Base-by-base conservation (phyloP, 2,888 invertebrate genomes). In the Drosophila buzzatii region DNA sequence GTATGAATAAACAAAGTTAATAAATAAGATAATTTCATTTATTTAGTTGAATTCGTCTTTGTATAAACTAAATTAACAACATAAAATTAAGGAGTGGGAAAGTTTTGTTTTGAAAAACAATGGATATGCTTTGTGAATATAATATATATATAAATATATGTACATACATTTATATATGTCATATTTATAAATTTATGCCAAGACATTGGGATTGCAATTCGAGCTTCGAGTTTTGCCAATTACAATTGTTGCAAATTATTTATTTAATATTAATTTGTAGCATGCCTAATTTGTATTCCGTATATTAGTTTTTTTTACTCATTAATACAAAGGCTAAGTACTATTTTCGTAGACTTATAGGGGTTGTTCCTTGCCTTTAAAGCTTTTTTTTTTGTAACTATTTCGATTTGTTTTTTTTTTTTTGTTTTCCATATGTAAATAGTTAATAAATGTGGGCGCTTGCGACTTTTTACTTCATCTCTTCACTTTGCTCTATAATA, bases 121-220 rank as follows among this genome's bases (percentile, higher is more conserved):
- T 86, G 86, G 86, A 86, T 86, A 90, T 90, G 90, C 90, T 85
- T 81, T 74, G 71, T 80, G 85, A 89, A 73, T 89, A 73, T 18
- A 44, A 27, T 41, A 55, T 27, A 53, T 10, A 52, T 35, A 52
- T 3, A 35, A n/a, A n/a, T 20, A 27, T 49, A 72, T 86, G 76
- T 73, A 52, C 18, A 53, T 20, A 74, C 73, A 51, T 7, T 18
- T 14, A 76, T 79, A 35, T 35, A 35, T 52, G 14, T 23, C 61
- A 65, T 72, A 74, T 74, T 69, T 72, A 68, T 78, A 70, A 79
- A 68, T 68, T 71, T 72, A 67, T 70, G 76, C 73, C 81, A 68
- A 76, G 45, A 51, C 64, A 65, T 74, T 74, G 78, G 74, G 76
- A 63, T 73, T 82, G 76, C 76, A 79, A 64, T 70, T 79, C 69